Evolutionary conservation across 2,113 vertebrate genomes (phyloP), one percentile per base, ranked within the genome.

Genomic region (Psittacara wagleri): DNA sequence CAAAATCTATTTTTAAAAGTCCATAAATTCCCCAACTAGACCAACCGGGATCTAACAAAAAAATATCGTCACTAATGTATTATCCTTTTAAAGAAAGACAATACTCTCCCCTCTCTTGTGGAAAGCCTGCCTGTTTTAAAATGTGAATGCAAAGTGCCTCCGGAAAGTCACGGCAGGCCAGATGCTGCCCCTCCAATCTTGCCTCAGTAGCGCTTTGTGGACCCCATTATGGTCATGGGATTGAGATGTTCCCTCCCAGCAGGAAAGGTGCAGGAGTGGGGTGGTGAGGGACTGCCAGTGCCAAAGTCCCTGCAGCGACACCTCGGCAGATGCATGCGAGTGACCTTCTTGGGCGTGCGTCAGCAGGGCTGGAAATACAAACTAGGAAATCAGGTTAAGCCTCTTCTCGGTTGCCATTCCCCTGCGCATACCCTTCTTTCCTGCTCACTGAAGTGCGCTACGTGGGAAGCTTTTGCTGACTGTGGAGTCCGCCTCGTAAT

Each of bases 1-100:
- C 92, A 95, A 97, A 97, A 96, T 97, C 97, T 98, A 98, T 98
- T 98, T 98, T 98, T 97, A 96, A 97, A 97, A 96, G 93, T 96
- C 96, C 97, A 80, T 97, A 95, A 92, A 96, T 96, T 97, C 90
- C 90, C 63, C 91, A 77, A 82, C 92, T 83, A 96, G 95, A 96
- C 93, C 95, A 97, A 96, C 81, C 4, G 17, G 89, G 85, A 81
- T 88, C 67, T 84, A 61, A 78, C 79, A 91, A 69, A 82, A 88
- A 93, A 94, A 41, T 74, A 57, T n/a, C 46, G 23, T 92, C 88
- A 59, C 44, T 81, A 90, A 92, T 80, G 95, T 69, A 33, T 76
- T 76, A 33, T 80, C 75, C 91, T 93, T 76, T 75, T 94, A 68
- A 72, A 63, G 87, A 90, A 95, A 91, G 35, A 57, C 84, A 88